Percentiles rank a stretch among this genome's conserved stretches.
Evolutionary conservation across 2,797 vertebrate species (phyloP).

Genomic region (Galago senegalensis): DNA sequence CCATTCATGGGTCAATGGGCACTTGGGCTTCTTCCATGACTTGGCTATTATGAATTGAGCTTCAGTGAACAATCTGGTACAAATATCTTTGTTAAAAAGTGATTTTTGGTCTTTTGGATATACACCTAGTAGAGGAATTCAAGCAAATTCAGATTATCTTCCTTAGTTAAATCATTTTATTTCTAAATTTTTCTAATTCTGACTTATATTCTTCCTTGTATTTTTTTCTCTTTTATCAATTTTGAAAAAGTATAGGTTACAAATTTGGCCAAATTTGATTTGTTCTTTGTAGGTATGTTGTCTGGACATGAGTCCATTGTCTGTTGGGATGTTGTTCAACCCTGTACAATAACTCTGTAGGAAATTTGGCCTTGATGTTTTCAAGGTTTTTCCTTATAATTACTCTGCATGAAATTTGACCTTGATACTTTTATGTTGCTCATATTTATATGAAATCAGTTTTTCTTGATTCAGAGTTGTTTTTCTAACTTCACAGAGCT

Average conservation of each 20-base stretch:
- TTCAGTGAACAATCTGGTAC: no score
- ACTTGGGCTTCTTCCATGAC: no score
- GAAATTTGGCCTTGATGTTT: background rate
- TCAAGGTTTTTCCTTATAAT: background rate
- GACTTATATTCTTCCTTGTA: background rate
- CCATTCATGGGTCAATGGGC: no score
- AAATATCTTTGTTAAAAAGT: no score
- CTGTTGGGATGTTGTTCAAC: background rate
- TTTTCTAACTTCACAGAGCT: background rate
- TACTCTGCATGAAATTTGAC: background rate
- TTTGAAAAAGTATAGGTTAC: background rate
- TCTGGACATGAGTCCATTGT: background rate
- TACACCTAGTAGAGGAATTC: background rate
- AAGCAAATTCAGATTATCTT: background rate
- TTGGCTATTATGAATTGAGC: no score
- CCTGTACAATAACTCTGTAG: background rate
- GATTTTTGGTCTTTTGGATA: no score
- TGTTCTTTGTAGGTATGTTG: background rate
- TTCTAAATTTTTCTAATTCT: constrained; percentile 11
- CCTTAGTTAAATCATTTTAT: background rate
- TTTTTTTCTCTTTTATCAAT: background rate
- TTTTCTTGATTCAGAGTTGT: constrained; percentile 14
- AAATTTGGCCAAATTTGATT: background rate
- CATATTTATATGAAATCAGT: background rate
- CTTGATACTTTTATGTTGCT: constrained; percentile 14